phyloP scores from a whole-genome alignment of 2,113 vertebrate species.

The Vidua chalybeata region DNA sequence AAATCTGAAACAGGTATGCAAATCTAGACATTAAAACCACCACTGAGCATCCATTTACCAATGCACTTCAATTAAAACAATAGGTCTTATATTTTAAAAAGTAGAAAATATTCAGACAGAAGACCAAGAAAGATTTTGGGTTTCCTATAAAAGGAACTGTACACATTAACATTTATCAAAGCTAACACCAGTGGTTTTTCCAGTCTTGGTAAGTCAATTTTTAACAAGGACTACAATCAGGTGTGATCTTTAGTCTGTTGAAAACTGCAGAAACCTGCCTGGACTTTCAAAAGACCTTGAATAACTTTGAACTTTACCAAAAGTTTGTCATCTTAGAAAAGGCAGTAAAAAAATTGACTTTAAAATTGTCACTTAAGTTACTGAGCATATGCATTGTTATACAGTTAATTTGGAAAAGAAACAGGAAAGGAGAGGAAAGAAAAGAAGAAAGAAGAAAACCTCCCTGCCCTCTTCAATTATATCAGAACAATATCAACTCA shows the following conservation, averaged over 20 bases:
- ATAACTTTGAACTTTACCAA: not conserved
- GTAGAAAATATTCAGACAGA: not conserved
- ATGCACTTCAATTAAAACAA: not conserved
- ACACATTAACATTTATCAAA: not conserved
- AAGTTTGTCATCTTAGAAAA: not conserved
- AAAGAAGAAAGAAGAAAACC: not conserved
- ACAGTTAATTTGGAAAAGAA: not conserved
- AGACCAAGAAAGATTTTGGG: not conserved
- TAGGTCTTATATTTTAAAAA: not conserved
- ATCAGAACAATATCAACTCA: slow-evolving; percentile 76
- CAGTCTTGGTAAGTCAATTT: not conserved
- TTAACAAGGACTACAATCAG: not conserved
- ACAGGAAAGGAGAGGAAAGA: not conserved
- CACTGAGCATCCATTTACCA: not conserved
- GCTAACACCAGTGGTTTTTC: not conserved
- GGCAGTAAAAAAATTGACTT: not conserved
- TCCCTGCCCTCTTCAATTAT: not conserved
- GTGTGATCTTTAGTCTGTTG: not conserved
- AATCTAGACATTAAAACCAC: not conserved
- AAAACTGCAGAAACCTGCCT: not conserved
- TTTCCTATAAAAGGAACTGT: not conserved
- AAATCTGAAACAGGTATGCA: not conserved
- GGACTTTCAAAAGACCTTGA: not conserved
- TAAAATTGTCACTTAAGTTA: not conserved
- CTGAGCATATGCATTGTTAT: not conserved